Evolutionary conservation across 1,140 invertebrate genomes (phyloP).

Genomic region (Drosophila gunungcola): DNA sequence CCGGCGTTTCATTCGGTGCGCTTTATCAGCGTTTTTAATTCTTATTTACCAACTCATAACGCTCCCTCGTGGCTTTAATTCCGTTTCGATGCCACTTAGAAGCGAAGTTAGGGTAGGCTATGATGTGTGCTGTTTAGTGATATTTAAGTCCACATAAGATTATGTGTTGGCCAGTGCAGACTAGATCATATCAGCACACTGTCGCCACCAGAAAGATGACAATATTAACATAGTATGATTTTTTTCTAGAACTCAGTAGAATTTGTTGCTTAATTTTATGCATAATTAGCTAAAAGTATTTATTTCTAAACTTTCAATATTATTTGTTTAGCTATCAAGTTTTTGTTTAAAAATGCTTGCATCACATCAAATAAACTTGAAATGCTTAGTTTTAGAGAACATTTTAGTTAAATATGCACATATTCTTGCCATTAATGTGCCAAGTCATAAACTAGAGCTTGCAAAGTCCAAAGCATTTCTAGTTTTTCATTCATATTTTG

Average conservation of each 20-base stretch:
- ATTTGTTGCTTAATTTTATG: neutral
- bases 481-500: slow-evolving; percentile 3
- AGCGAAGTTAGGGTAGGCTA: slow-evolving; percentile 7
- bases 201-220: neutral
- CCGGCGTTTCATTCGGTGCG: slow-evolving; percentile 55
- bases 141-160: neutral
- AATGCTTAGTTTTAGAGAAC: slow-evolving; percentile 15
- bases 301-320: too few relatives aligned
- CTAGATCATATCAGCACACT: slow-evolving; percentile 7
- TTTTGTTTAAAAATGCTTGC: neutral
- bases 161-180: neutral
- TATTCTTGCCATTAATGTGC: slow-evolving; percentile 23
- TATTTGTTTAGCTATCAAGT: neutral
- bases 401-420: slow-evolving; percentile 23
- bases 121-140: slow-evolving; percentile 7
- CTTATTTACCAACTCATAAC: slow-evolving; percentile 76
- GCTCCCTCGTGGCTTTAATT: slow-evolving; percentile 20
- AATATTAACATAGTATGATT: neutral
- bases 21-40: slow-evolving; percentile 77
- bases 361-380: neutral
- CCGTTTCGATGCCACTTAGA: slow-evolving; percentile 30
- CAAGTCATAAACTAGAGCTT: slow-evolving; percentile 19
- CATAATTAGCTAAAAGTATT: neutral
- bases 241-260: neutral
- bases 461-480: slow-evolving; percentile 1